Base-by-base conservation (phyloP, 1,140 invertebrate species). In the Goniozus legneri region DNA sequence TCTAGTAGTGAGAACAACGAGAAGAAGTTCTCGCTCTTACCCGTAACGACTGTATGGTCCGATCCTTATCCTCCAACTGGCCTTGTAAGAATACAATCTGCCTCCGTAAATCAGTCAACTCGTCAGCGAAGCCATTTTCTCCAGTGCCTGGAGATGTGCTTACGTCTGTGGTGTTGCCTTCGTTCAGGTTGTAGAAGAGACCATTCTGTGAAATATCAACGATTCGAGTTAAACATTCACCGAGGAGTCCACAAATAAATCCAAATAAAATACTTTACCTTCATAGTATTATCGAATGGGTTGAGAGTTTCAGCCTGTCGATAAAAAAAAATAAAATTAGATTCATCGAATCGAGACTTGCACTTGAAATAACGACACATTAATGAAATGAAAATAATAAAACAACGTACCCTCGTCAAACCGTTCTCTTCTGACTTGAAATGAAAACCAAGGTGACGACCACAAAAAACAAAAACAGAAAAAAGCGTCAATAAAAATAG, bases 251-350 rank as follows among this genome's bases (percentile, higher is more conserved):
- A 24, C 24, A 6, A 27, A 27, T 15, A 6, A 34, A 16, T n/a
- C 15, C 33, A 22, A 34, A 21, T n/a, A 20, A 31, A 32, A 47
- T 47, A 21, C 12, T 31, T 48, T 18, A 85, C 81, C 79, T 80
- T 79, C 65, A 79, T 75, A 68, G 79, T 75, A 77, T 77, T 82
- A 65, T 88, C 85, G 79, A 90, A 90, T 80, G 88, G 87, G 83
- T 89, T 89, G 79, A 88, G 84, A 82, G 88, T 87, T 80, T 90
- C 88, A 62, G 85, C 82, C 84, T 86, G n/a, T n/a, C n/a, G n/a
- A n/a, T n/a, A 73, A 10, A 75, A 75, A 52, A 24, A 44, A 43
- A 50, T 14, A 39, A 13, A 41, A 47, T 52, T 31, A 49, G 16
- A 42, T 40, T 30, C 33, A 19, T 47, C 50, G 43, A 39, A 47